phyloP scores from a whole-genome alignment of 2,888 invertebrate genomes.

The Tryphoninae sp. region DNA sequence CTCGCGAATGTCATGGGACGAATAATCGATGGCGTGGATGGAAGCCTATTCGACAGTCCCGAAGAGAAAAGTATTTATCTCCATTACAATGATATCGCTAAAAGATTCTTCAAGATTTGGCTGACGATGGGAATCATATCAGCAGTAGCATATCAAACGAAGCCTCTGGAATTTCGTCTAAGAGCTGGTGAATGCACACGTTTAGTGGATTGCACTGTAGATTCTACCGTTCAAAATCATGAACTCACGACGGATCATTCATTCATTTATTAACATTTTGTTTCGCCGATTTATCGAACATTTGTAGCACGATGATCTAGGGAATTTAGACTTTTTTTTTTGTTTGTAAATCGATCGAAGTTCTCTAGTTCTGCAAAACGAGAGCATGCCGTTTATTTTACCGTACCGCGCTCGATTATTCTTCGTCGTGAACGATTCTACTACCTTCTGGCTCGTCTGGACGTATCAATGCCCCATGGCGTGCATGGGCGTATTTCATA shows the following conservation, averaged over 20 bases:
- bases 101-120: slow-evolving; percentile 32
- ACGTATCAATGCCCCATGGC: slow-evolving; percentile 58
- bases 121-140: background rate
- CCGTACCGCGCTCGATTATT: slow-evolving; percentile 54
- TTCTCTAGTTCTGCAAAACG: slow-evolving; percentile 48
- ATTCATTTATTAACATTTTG: background rate
- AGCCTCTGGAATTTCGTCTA: slow-evolving; percentile 40
- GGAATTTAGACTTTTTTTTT: background rate
- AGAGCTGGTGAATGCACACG: slow-evolving; percentile 36
- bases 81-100: slow-evolving; percentile 38
- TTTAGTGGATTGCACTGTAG: too few relatives aligned
- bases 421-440: slow-evolving; percentile 46
- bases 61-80: slow-evolving; percentile 49
- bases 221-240: background rate
- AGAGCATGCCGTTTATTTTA: slow-evolving; percentile 50
- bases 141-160: slow-evolving; percentile 33
- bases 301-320: background rate
- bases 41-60: slow-evolving; percentile 9
- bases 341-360: slow-evolving; percentile 12
- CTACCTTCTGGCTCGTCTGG: slow-evolving; percentile 49
- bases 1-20: slow-evolving; percentile 6
- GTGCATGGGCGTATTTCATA: slow-evolving; percentile 53
- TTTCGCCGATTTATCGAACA: background rate
- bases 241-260: too few relatives aligned
- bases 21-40: slow-evolving; percentile 20